Base-by-base conservation (phyloP, 2,888 invertebrate genomes). In the Drosophila macrospina region DNA sequence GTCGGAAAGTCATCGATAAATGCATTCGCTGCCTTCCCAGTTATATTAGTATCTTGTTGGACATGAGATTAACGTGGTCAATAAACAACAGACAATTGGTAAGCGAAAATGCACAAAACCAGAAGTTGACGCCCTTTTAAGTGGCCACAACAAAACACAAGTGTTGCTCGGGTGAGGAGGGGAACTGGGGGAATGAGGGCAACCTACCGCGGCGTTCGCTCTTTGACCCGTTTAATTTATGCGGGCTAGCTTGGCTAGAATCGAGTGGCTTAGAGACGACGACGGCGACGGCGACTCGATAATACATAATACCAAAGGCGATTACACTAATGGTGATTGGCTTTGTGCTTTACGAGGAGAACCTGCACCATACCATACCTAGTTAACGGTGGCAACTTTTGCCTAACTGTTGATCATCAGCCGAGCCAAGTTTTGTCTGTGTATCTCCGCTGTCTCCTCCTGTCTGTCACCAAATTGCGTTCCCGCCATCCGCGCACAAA, bases 271-370 rank as follows among this genome's bases (percentile, higher is more conserved):
- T 50, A 50, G 48, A 48, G 34, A 30, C 45, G 5, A 6, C 15
- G 51, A 59, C 62, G 6, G 50, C 68, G 52, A 59, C 62, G 24
- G 47, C 50, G 56, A 76, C 69, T 55, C 78, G 81, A 86, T 80
- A 83, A 81, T 81, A 74, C 78, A 71, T 86, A 84, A 82, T 88
- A 86, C 83, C 71, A 80, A 83, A 85, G 79, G 75, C 88, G 88
- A 84, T 84, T 88, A 88, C 83, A 80, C 88, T 88, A 84, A 84
- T 84, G 84, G 86, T 88, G 88, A 84, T 84, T 84, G 85, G 84
- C 84, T 88, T 86, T 83, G 86, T 86, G 86, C 82, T 73, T 74
- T 69, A 74, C 74, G 69, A 60, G 57, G 42, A 42, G 67, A 69
- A 76, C 54, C 65, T 69, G 69, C 59, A 60, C 34, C 16, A 8